Percentiles rank a stretch among this genome's conserved stretches.
These are phyloP conservation scores for Episyrphus balteatus DNA, from an alignment of 1,140 invertebrate species.

Conservation along the genomic window DNA sequence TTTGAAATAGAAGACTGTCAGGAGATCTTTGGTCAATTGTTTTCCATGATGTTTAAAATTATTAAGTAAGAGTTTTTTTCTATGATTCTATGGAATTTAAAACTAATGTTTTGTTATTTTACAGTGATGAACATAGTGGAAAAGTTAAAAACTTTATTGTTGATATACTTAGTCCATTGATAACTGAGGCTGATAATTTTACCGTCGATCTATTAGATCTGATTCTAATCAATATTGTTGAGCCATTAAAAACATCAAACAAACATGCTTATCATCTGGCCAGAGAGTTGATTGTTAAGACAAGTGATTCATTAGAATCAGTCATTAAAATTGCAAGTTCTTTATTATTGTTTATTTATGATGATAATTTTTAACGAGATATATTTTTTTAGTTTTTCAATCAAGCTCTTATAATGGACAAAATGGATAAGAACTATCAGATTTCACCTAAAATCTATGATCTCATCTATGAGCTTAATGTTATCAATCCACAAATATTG, in stretches of 20 bases:
- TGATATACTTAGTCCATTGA: conserved; percentile 85
- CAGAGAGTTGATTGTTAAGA: conserved; percentile 83
- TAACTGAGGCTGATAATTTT: conserved; percentile 90
- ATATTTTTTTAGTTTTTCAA: conserved; percentile 74
- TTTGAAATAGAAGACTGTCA: conserved; percentile 95
- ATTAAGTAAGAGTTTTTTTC: conserved; percentile 64
- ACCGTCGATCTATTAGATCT: conserved; percentile 89
- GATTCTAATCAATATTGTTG: conserved; percentile 89
- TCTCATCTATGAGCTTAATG: conserved; percentile 92
- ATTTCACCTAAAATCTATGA: conserved; percentile 86
- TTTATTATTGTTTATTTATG: too few species aligned
- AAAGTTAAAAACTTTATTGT: conserved; percentile 96
- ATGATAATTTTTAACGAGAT: not conserved
- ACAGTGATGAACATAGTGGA: conserved; percentile 85
- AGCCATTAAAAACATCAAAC: conserved; percentile 84
- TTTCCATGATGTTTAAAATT: conserved; percentile 92
- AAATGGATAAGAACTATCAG: conserved; percentile 67
- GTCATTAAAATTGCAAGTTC: conserved; percentile 84
- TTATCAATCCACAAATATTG: conserved; percentile 82
- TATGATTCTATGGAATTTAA: not conserved
- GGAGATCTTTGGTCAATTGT: conserved; percentile 89
- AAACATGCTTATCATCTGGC: conserved; percentile 85
- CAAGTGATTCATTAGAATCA: conserved; percentile 81
- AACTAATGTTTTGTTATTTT: conserved; percentile 17
- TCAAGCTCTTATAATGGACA: conserved; percentile 84